Conservation (phyloP, 2,113 vertebrate genomes). For the Propithecus coquereli region DNA sequence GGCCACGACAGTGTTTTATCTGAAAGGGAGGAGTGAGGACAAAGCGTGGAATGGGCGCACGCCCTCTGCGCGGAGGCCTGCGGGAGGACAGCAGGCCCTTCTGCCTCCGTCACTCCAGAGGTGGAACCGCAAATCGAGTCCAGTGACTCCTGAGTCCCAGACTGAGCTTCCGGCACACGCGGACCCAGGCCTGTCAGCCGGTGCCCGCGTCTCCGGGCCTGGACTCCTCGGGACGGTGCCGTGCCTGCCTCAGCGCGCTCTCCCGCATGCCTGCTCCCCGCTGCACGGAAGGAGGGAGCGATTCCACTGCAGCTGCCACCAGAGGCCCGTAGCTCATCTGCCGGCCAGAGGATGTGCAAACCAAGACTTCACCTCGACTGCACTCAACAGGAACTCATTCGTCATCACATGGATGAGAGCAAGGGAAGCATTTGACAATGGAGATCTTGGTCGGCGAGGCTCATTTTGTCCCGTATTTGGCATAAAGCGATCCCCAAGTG, state of each 20-base stretch:
- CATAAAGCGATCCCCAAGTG: not conserved
- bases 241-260: accelerated
- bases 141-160: not conserved
- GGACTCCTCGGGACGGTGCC: accelerated
- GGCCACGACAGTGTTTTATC: not conserved
- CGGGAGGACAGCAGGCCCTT: not conserved
- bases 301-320: not conserved
- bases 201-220: accelerated
- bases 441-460: not conserved
- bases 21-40: not conserved
- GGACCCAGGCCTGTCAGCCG: no score
- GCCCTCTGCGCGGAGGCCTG: no score
- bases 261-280: not conserved
- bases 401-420: not conserved
- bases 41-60: accelerated
- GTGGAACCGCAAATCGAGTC: not conserved
- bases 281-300: no score
- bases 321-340: not conserved
- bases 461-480: not conserved
- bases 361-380: not conserved
- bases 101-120: not conserved
- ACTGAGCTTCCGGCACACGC: accelerated
- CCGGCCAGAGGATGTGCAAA: not conserved
- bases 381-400: not conserved
- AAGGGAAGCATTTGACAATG: not conserved